Evolutionary conservation across 2,888 invertebrate genomes (phyloP), one percentile per base, ranked within the genome.

Genomic region (Elegia similella): DNA sequence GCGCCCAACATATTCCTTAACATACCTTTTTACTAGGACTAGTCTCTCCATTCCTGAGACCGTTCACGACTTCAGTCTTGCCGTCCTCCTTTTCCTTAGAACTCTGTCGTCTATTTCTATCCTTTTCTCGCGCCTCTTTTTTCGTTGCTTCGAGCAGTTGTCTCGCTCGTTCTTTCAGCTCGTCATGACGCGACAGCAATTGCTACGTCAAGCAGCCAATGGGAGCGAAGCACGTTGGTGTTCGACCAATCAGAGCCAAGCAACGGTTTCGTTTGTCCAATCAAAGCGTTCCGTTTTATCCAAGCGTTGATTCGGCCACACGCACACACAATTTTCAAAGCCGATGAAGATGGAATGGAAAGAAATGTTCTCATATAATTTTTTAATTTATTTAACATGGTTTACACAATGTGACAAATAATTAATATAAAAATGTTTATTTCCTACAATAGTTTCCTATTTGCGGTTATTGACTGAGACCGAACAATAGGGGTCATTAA

Each of bases 121-220:
- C 88, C 68, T 86, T 90, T 62, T 90, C 92, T 57, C 90, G 87
- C 71, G 94, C 93, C 68, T 95, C 95, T 55, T 93, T 87, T 80
- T 95, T 94, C 15, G 96, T 95, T 69, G 96, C 95, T 75, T 97
- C 96, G 68, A 97, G 92, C 81, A 97, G 92, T 81, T 95, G 94
- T 80, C 96, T 94, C 68, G 97, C 97, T 86, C 96, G 91, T 91
- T 97, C 96, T 82, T 96, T 95, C 70, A 97, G 92, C 88, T 97
- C 96, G 71, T 96, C 95, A 78, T 97, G 96, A 57, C 97, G 94
- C 68, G 95, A 95, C 75, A 95, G 90, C 80, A 95, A 90, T 89
- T 95, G 94, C 95, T 96, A 88, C 43, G 55, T 56, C 50, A 43
- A 60, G 43, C 53, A 65, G 64, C 69, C 72, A 70, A 70, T 72